Conservation (phyloP, 2,888 invertebrate species). For the Bugulina stolonifera region DNA sequence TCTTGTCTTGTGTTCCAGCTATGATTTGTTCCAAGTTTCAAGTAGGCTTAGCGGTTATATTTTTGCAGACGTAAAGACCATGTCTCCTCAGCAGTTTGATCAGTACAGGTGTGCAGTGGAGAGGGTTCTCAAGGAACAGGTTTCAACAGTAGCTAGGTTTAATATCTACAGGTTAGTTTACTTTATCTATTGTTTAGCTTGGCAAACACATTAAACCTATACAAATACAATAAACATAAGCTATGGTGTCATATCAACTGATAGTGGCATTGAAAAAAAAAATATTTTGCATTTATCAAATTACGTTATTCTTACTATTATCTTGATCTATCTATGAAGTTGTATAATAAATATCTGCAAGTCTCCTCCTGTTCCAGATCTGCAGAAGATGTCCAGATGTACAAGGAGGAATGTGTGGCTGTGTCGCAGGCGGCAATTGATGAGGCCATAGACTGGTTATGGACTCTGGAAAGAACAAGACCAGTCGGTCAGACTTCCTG, state of each 20-base stretch:
- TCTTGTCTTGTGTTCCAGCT: too few relatives aligned
- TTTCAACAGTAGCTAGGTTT: conserved; percentile 46
- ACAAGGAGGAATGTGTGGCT: conserved; percentile 42
- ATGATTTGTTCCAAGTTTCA: not conserved
- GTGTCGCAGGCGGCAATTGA: conserved; percentile 48
- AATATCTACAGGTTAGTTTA: conserved; percentile 50
- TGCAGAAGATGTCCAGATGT: conserved; percentile 43
- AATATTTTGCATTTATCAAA: too few relatives aligned
- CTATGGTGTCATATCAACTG: too few relatives aligned
- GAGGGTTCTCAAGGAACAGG: conserved; percentile 47
- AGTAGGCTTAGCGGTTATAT: not conserved
- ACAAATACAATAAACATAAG: too few relatives aligned
- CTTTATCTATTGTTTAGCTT: too few relatives aligned
- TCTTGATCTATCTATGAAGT: too few relatives aligned
- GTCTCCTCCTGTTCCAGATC: conserved; percentile 36
- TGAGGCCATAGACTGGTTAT: conserved; percentile 49
- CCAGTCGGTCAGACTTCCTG: conserved; percentile 44
- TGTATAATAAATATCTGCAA: too few relatives aligned
- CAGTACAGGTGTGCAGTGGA: conserved; percentile 47
- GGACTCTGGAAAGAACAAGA: conserved; percentile 40
- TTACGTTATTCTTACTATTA: too few relatives aligned
- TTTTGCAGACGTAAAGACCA: conserved; percentile 44
- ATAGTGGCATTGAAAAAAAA: too few relatives aligned
- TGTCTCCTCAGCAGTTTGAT: conserved; percentile 49
- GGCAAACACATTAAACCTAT: too few relatives aligned